These are phyloP conservation scores for Daubentonia madagascariensis DNA, from an alignment of 2,113 vertebrate genomes.

Conservation along the genomic window DNA sequence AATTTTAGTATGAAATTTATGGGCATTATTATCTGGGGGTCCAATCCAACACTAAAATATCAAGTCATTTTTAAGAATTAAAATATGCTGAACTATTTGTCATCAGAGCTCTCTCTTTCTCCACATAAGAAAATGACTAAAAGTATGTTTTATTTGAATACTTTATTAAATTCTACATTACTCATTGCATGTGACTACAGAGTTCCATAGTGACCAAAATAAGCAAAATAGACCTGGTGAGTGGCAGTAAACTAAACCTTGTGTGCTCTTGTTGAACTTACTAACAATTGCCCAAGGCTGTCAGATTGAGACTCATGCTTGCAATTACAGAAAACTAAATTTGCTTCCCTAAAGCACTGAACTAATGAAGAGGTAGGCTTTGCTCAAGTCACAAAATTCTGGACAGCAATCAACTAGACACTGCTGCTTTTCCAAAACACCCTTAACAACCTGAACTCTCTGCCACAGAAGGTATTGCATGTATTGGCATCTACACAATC, in stretches of 20 bases:
- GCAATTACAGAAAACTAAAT: background rate
- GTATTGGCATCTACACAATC: background rate
- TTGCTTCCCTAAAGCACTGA: background rate
- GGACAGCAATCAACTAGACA: accelerated
- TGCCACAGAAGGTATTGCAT: background rate
- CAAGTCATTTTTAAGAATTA: background rate
- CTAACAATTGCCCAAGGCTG: background rate
- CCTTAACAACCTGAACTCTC: background rate
- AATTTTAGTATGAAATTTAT: background rate
- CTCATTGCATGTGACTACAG: background rate
- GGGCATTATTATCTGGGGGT: background rate
- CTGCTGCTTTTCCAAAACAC: background rate
- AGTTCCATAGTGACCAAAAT: background rate
- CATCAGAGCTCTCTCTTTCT: background rate
- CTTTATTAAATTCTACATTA: background rate
- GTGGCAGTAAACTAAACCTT: background rate
- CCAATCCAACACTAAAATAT: background rate
- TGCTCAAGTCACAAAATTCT: background rate
- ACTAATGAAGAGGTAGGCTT: background rate
- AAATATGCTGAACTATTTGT: background rate
- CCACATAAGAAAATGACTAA: background rate
- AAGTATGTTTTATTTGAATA: background rate
- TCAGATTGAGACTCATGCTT: background rate
- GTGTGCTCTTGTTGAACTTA: background rate
- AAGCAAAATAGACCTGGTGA: background rate